phyloP scores from a whole-genome alignment of 2,888 invertebrate species.

The Lasioglossum villosulum region DNA sequence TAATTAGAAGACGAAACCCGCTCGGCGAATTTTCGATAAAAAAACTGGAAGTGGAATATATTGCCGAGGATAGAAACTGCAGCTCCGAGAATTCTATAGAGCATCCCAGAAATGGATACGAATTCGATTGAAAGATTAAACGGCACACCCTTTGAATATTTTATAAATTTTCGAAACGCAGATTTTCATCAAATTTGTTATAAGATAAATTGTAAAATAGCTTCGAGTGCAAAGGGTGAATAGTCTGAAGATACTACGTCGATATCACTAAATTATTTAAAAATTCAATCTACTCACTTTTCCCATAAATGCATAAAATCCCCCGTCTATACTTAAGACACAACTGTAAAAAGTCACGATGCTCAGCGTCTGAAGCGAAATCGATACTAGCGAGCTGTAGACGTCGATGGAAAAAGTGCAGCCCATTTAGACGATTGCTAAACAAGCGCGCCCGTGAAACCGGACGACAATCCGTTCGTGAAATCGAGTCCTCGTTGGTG shows the following conservation, averaged over 20 bases:
- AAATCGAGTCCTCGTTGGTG: constrained; percentile 40
- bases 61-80: neutral
- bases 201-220: no score
- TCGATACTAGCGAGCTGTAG: neutral
- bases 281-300: no score
- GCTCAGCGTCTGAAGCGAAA: neutral
- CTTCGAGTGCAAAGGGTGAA: no score
- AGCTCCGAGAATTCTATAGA: neutral
- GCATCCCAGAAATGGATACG: neutral
- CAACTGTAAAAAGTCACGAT: neutral
- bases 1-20: neutral
- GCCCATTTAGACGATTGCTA: neutral
- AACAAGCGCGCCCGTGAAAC: neutral
- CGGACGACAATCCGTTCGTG: constrained; percentile 23
- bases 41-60: neutral
- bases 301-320: no score
- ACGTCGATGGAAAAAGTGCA: neutral
- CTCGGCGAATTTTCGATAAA: neutral
- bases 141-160: neutral
- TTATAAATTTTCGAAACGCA: neutral
- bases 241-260: no score
- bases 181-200: neutral
- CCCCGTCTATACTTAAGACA: no score
- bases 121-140: neutral
- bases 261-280: no score